Evolutionary conservation across 2,888 invertebrate species (phyloP).

Genomic region (Diogma glabrata): DNA sequence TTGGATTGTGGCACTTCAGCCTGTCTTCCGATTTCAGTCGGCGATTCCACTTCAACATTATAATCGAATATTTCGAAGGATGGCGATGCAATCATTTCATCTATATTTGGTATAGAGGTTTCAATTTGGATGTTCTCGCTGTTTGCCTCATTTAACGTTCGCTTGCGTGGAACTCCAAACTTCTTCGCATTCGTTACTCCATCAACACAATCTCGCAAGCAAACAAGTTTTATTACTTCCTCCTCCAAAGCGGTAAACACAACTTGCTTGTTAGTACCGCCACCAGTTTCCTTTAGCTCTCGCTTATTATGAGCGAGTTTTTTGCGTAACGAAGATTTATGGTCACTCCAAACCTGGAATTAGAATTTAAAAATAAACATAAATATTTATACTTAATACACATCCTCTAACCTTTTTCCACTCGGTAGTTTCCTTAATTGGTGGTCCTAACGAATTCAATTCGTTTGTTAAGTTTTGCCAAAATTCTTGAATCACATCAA

Average conservation of each 20-base stretch:
- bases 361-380: neutral
- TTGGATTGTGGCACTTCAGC: constrained; percentile 1
- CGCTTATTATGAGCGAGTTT: constrained; percentile 2
- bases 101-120: neutral
- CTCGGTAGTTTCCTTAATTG: constrained; percentile 1
- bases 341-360: constrained; percentile 3
- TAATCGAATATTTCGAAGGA: constrained; percentile 2
- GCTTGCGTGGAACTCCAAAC: constrained; percentile 3
- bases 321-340: neutral
- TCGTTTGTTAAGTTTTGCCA: too few species aligned
- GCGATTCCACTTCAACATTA: constrained; percentile 1
- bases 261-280: neutral
- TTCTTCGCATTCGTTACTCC: constrained; percentile 5
- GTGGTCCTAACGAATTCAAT: neutral
- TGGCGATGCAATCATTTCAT: constrained; percentile 1
- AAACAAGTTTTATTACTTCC: neutral
- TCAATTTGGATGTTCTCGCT: neutral
- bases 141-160: constrained; percentile 1
- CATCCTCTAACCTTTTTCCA: neutral
- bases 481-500: too few species aligned
- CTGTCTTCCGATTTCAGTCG: neutral
- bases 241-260: neutral
- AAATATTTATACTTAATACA: constrained; percentile 3
- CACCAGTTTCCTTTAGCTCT: neutral
- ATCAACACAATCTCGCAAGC: neutral